Base-by-base conservation (phyloP, 2,113 vertebrate species). In the Coptodon rendalli region DNA sequence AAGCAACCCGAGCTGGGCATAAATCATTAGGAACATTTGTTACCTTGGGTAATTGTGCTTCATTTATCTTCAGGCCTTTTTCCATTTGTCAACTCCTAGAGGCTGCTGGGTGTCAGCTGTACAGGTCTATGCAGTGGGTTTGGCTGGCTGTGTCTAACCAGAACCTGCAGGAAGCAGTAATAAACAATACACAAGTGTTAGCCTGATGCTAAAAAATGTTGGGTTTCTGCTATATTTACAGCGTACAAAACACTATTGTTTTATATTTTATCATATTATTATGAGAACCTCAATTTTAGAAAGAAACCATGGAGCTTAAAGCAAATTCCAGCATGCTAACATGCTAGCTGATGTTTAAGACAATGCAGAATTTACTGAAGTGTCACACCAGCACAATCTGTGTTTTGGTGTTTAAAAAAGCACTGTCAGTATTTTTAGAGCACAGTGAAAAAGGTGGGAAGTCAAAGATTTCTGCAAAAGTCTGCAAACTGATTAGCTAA, bases 1-100 rank as follows among this genome's bases (percentile, higher is more conserved):
- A 94, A 95, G 96, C 95, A 96, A 97, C 95, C 82, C 9, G 93
- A 97, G 95, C 93, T n/a, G 87, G 82, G 92, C 94, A 96, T 97
- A 96, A 96, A 97, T 97, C 96, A 97, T 94, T 89, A 92, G 93
- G 89, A 94, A 94, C 94, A 95, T 95, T 95, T 96, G 94, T 96
- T 96, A 96, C 92, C 93, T 94, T n/a, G 57, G 89, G 91, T 95
- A 95, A 95, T 95, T 96, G 90, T 95, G 92, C 90, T 94, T 93
- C 95, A 96, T 96, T 95, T 92, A 95, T 96, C 96, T 96, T 96
- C 86, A 89, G 89, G 80, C 79, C 84, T 90, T 91, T 93, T 89
- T 88, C 90, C 93, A 95, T 96, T 95, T 95, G 94, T 96, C 94
- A 95, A 80, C 88, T 92, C 86, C 87, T 89, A 92, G 81, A 94